Evolutionary conservation across 2,888 invertebrate species (phyloP).

Genomic region (Hydrotaea diabolus): DNA sequence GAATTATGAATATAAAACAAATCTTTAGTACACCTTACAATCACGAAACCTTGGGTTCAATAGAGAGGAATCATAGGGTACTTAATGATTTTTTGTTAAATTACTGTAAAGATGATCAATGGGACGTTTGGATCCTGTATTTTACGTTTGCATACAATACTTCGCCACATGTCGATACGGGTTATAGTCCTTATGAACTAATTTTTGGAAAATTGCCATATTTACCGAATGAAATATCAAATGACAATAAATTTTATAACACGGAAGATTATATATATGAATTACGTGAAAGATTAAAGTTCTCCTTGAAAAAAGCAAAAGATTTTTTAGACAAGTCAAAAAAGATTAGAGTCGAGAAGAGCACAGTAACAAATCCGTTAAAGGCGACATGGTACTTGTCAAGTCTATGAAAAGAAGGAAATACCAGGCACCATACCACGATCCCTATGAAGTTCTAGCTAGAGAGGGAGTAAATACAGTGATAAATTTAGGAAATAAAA

Average conservation of each 20-base stretch:
- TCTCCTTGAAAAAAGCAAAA: conserved; percentile 8
- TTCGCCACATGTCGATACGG: background rate
- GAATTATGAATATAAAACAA: conserved; percentile 10
- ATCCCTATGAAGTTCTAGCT: conserved; percentile 12
- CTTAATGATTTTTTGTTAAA: conserved; percentile 1
- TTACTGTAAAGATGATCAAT: background rate
- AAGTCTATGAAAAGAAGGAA: conserved; percentile 15
- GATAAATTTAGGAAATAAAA: conserved; percentile 14
- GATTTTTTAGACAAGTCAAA: background rate
- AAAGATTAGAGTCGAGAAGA: conserved; percentile 5
- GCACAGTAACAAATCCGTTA: background rate
- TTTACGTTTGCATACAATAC: background rate
- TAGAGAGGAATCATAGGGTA: conserved; percentile 9
- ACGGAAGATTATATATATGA: conserved; percentile 19
- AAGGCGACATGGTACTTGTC: conserved; percentile 10
- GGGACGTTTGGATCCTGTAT: background rate
- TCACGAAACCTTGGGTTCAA: no score
- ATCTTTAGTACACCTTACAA: no score
- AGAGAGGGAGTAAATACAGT: conserved; percentile 29
- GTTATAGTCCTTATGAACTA: conserved; percentile 23
- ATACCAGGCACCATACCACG: conserved; percentile 9
- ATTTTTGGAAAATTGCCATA: conserved; percentile 28
- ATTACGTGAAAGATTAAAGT: conserved; percentile 34
- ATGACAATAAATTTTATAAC: conserved; percentile 8
- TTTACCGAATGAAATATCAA: conserved; percentile 12